Percentiles rank a stretch among this genome's conserved stretches.
Evolutionary conservation across 2,888 invertebrate genomes (phyloP).

Genomic region (Pollenia amentaria): DNA sequence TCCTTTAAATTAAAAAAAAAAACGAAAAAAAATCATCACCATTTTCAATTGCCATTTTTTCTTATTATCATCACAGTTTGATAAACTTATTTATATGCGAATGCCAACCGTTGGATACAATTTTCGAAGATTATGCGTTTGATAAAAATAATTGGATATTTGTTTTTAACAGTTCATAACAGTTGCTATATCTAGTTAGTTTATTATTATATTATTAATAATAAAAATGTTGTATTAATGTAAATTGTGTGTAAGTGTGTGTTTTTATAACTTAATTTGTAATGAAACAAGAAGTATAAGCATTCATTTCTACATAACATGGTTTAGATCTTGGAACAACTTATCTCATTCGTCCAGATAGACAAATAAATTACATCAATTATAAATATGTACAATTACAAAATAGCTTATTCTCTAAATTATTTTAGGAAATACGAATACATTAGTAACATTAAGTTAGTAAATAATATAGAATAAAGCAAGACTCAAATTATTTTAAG

Average conservation of each 20-base stretch:
- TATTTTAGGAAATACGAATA: slow-evolving; percentile 38
- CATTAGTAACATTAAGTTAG: slow-evolving; percentile 40
- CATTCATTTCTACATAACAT: slow-evolving; percentile 42
- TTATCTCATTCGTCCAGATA: slow-evolving; percentile 18
- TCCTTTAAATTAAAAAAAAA: slow-evolving; percentile 15
- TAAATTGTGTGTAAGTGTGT: slow-evolving; percentile 35
- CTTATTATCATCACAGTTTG: slow-evolving; percentile 63
- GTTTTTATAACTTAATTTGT: slow-evolving; percentile 51
- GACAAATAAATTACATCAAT: slow-evolving; percentile 25
- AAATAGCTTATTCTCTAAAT: slow-evolving; percentile 61
- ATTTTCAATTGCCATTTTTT: slow-evolving; percentile 46
- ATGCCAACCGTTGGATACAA: slow-evolving; percentile 57
- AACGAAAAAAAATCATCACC: slow-evolving; percentile 51
- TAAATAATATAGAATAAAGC: background rate
- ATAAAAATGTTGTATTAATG: slow-evolving; percentile 20
- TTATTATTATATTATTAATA: background rate
- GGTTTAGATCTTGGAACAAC: slow-evolving; percentile 30
- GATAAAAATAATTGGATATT: slow-evolving; percentile 59
- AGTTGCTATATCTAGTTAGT: slow-evolving; percentile 52
- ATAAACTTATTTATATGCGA: slow-evolving; percentile 57
- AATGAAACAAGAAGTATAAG: slow-evolving; percentile 44
- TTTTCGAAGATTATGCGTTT: slow-evolving; percentile 54
- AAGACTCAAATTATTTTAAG: slow-evolving; percentile 22
- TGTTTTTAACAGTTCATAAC: slow-evolving; percentile 54
- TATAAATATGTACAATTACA: slow-evolving; percentile 42